These are phyloP conservation scores for Muschampia plurimacula DNA, from an alignment of 2,888 invertebrate genomes.

Conservation along the genomic window DNA sequence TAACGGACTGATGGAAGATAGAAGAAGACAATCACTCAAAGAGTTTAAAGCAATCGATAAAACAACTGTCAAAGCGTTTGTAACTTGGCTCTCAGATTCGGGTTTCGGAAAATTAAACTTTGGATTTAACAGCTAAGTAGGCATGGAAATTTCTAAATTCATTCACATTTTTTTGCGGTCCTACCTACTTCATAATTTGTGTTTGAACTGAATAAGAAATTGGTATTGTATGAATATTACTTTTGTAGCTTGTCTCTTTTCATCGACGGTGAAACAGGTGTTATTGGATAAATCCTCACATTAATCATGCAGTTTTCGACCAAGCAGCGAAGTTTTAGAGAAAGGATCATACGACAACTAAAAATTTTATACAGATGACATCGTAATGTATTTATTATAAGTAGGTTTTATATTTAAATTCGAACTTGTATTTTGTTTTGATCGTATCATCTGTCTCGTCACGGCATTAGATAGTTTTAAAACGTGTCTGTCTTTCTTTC, in stretches of 20 bases:
- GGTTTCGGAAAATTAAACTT: too few relatives aligned
- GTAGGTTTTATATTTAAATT: neutral
- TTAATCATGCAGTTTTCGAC: slow-evolving; percentile 31
- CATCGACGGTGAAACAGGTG: neutral
- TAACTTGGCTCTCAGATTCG: too few relatives aligned
- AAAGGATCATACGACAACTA: slow-evolving; percentile 23
- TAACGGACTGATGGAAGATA: too few relatives aligned
- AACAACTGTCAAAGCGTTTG: too few relatives aligned
- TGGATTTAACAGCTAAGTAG: too few relatives aligned
- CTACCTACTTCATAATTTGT: too few relatives aligned
- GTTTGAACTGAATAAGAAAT: too few relatives aligned
- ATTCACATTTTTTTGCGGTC: too few relatives aligned
- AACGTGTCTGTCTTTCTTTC: neutral
- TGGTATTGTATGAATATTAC: neutral
- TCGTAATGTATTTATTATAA: neutral
- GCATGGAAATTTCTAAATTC: too few relatives aligned
- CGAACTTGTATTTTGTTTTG: neutral
- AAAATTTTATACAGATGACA: neutral
- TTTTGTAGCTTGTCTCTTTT: slow-evolving; percentile 7
- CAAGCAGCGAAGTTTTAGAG: slow-evolving; percentile 28
- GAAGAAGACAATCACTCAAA: too few relatives aligned
- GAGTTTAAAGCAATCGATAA: too few relatives aligned
- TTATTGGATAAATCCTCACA: neutral
- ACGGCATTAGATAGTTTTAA: neutral
- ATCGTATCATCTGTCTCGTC: neutral